These are phyloP conservation scores for Chaetura pelagica DNA, from an alignment of 2,113 vertebrate genomes.

Conservation along the genomic window DNA sequence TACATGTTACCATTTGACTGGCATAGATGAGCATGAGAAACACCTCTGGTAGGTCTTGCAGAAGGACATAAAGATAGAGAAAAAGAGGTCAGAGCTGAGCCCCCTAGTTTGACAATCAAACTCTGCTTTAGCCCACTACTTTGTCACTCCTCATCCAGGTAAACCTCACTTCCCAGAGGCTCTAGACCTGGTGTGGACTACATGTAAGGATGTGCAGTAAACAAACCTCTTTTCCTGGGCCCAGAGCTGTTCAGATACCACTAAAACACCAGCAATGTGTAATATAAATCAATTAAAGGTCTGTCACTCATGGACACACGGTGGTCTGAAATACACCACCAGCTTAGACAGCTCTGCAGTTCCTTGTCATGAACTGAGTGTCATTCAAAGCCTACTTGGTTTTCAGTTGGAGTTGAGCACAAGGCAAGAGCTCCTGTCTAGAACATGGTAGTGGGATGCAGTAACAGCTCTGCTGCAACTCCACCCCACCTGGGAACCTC, in stretches of 20 bases:
- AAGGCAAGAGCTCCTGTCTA: neutral
- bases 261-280: neutral
- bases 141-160: neutral
- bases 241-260: neutral
- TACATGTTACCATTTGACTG: neutral
- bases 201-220: accelerated
- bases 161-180: neutral
- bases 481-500: neutral
- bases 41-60: neutral
- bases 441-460: neutral
- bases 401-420: neutral
- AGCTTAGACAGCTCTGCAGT: neutral
- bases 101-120: neutral
- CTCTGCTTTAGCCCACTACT: neutral
- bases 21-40: neutral
- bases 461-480: neutral
- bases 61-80: no score
- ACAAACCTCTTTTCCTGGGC: neutral
- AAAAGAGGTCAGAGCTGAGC: neutral
- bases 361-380: neutral
- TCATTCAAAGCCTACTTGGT: neutral
- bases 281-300: neutral
- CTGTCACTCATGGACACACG: no score
- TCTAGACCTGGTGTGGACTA: neutral
- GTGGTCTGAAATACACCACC: neutral